Evolutionary conservation across 2,113 vertebrate species (phyloP).

Genomic region (Gnathonemus longibarbis): DNA sequence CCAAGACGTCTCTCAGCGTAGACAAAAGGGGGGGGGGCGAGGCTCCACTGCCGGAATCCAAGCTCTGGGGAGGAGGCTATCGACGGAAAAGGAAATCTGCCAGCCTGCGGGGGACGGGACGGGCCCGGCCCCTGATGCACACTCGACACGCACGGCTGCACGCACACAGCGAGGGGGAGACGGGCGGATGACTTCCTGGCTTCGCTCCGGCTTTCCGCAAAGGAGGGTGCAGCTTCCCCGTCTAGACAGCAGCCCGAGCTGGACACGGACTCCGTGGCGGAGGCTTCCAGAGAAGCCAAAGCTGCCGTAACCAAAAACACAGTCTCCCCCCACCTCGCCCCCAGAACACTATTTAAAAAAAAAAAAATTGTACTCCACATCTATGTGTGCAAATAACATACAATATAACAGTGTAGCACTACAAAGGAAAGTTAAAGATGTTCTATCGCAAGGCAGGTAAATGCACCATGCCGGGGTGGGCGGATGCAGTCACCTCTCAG

Average conservation of each 20-base stretch:
- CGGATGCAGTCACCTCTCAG: not conserved
- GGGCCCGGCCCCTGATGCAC: no score
- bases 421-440: not conserved
- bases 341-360: not conserved
- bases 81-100: not conserved
- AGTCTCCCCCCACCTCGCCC: not conserved
- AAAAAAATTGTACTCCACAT: not conserved
- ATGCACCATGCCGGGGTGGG: not conserved
- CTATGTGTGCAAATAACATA: not conserved
- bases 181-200: not conserved
- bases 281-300: slow-evolving; percentile 48
- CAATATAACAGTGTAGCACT: not conserved
- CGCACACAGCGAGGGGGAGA: not conserved
- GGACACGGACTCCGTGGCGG: slow-evolving; percentile 34
- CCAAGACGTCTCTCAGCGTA: not conserved
- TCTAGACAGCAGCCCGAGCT: slow-evolving; percentile 50
- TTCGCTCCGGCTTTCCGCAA: not conserved
- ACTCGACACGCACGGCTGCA: not conserved
- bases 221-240: not conserved
- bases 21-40: not conserved
- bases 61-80: not conserved
- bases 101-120: not conserved
- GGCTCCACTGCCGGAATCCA: not conserved
- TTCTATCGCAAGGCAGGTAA: not conserved
- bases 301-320: slow-evolving; percentile 41